These are phyloP conservation scores for Hymenochirus boettgeri DNA, from an alignment of 2,113 vertebrate genomes.

Conservation along the genomic window DNA sequence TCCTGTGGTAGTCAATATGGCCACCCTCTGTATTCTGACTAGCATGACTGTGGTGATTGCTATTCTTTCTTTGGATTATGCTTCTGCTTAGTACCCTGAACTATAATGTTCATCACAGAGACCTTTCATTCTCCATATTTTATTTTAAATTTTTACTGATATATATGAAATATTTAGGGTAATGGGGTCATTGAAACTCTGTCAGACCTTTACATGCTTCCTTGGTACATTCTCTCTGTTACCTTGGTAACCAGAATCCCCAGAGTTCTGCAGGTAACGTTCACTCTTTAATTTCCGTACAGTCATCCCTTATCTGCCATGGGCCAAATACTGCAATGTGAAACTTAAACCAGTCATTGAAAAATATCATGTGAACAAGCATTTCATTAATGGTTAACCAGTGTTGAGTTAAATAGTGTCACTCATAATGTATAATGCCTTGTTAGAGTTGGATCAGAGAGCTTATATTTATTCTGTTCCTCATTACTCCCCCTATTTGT, in stretches of 20 bases:
- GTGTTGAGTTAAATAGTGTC: no score
- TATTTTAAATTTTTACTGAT: conserved; percentile 29
- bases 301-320: conserved; percentile 21
- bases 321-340: no score
- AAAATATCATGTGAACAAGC: no score
- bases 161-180: conserved; percentile 6
- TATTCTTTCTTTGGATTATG: conserved; percentile 6
- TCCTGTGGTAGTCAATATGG: no score
- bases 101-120: conserved; percentile 6
- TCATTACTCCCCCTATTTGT: no score
- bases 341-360: no score
- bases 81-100: background rate
- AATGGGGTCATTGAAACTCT: conserved; percentile 12
- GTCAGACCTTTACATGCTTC: conserved; percentile 24
- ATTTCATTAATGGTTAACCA: no score
- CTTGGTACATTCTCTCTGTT: conserved; percentile 14
- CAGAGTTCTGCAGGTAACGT: conserved; percentile 24
- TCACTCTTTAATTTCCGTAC: conserved; percentile 28
- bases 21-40: background rate
- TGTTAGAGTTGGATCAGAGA: no score
- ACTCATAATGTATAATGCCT: no score
- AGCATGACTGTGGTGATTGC: background rate
- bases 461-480: no score
- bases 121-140: conserved; percentile 4
- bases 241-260: conserved; percentile 21